These are phyloP conservation scores for Matsumurasca onukii DNA, from an alignment of 1,140 invertebrate genomes.

Conservation along the genomic window DNA sequence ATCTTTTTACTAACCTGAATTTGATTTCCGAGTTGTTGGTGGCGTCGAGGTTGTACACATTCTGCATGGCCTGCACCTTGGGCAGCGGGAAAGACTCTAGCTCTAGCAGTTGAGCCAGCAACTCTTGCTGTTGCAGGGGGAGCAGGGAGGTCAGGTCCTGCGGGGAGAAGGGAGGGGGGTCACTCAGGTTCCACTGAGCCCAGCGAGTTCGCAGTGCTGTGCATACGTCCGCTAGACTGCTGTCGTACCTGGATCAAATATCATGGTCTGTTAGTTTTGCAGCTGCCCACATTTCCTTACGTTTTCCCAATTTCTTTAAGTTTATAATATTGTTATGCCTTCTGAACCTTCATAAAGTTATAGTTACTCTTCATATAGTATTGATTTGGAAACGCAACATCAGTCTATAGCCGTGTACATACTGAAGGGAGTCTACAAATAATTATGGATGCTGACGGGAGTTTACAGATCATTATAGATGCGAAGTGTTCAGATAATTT, in stretches of 20 bases:
- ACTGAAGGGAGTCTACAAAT: no score
- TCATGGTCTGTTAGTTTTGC: no score
- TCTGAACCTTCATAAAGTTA: no score
- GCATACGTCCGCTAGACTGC: conserved; percentile 64
- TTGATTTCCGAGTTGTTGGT: conserved; percentile 77
- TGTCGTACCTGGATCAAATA: conserved; percentile 72
- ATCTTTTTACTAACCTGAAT: conserved; percentile 52
- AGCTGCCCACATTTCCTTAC: no score
- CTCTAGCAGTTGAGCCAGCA: conserved; percentile 69
- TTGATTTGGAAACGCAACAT: no score
- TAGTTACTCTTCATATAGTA: no score
- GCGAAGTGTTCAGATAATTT: no score
- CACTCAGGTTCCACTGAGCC: conserved; percentile 52
- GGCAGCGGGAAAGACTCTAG: conserved; percentile 53
- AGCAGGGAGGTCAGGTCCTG: conserved; percentile 59
- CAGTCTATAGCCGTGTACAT: no score
- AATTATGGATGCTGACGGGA: no score
- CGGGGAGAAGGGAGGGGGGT: conserved; percentile 49
- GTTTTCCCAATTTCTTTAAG: no score
- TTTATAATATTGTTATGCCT: no score
- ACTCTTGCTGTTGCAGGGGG: conserved; percentile 68
- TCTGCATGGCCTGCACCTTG: conserved; percentile 64
- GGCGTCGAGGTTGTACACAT: conserved; percentile 65
- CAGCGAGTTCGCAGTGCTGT: conserved; percentile 58
- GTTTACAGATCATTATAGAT: no score